phyloP scores from a whole-genome alignment of 2,797 vertebrate genomes.

The Xenentodon cancila region DNA sequence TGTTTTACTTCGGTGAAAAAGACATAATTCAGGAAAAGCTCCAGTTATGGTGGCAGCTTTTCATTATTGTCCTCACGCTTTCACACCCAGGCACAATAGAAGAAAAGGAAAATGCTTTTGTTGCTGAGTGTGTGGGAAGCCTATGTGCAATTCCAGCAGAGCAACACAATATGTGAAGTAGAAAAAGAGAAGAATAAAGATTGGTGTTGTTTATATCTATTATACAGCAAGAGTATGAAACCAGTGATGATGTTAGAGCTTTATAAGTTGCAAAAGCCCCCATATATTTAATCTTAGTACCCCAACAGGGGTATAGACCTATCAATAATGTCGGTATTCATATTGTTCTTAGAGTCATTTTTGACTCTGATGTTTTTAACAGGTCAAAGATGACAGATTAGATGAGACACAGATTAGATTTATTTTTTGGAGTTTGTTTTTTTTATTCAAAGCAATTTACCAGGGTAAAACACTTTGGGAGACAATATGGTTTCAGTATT shows the following conservation, averaged over 20 bases:
- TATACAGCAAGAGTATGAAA: no score
- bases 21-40: slow-evolving; percentile 28
- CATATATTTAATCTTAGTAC: not conserved
- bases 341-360: no score
- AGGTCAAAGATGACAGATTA: no score
- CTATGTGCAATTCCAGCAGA: not conserved
- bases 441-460: no score
- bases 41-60: slow-evolving; percentile 21
- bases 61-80: slow-evolving; percentile 10
- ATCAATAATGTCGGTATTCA: no score
- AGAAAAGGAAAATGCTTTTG: slow-evolving; percentile 6
- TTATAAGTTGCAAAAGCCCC: not conserved
- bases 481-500: no score
- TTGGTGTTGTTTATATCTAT: slow-evolving; percentile 6
- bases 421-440: no score
- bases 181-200: not conserved
- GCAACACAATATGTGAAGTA: not conserved
- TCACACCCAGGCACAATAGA: slow-evolving; percentile 3
- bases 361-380: no score
- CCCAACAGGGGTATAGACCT: not conserved
- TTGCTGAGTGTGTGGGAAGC: not conserved
- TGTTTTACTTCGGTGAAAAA: slow-evolving; percentile 24
- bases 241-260: no score
- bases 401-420: no score
- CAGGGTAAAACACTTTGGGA: no score